Base-by-base conservation (phyloP, 2,113 vertebrate genomes). In the Poicephalus meyeri region DNA sequence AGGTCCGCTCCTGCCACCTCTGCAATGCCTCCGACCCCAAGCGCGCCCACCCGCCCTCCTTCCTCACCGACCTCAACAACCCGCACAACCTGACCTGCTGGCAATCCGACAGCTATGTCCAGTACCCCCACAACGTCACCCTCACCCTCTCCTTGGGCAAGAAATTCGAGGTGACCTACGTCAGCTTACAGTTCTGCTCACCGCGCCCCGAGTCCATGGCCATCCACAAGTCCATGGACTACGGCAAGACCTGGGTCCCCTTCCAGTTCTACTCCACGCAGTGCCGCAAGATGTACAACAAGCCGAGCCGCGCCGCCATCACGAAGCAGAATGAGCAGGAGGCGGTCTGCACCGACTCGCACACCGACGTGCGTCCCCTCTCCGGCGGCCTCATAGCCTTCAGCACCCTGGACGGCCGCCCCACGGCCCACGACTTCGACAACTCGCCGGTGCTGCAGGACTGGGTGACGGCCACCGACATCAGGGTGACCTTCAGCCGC, bases 291-390 rank as follows among this genome's bases (percentile, higher is more conserved):
- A 99, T 99, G 98, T 99, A 99, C 98, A 99, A 98, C 97, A 98
- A 98, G 94, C 99, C 99, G 49, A 99, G 97, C 98, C 97, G 99
- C 79, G 99, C 99, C 84, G 97, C 97, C 66, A 99, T 99, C 98
- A 99, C 99, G 42, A 99, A 99, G 95, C 99, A 99, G 98, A 99
- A 99, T 97, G 99, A 99, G 97, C 99, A 99, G 96, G 99, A 99
- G 98, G 99, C 99, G 49, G 98, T 99, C 33, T 99, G 99, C 98
- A 99, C 99, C 52, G 99, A 99, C 98, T 99, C 99, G 19, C 99
- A 99, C 98, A 99, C 99, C 66, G 99, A 99, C 98, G 98, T 99
- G 99, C 98, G 98, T 91, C 99, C 99, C 52, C 98, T 99, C 86
- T 98, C 98, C 25, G 99, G 99, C 56, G 99, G 99, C 35, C 98